Percentiles rank a stretch among this genome's conserved stretches.
Conservation (phyloP, 2,797 vertebrate genomes). For the Vireo griseus region DNA sequence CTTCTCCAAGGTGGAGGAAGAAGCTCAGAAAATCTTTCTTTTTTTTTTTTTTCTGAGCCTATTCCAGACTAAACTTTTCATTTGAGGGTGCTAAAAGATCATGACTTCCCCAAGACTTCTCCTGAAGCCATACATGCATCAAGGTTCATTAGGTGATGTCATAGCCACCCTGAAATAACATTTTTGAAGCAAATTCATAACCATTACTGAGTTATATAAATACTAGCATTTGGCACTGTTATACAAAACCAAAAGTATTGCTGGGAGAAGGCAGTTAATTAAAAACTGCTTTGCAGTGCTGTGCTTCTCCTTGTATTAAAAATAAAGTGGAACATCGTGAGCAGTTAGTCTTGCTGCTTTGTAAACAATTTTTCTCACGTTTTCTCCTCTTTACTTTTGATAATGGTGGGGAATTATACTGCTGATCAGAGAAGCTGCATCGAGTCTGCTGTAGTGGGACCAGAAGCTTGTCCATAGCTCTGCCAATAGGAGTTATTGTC, state of each 20-base stretch:
- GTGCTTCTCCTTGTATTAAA: constrained; percentile 17
- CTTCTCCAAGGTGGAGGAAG: neutral
- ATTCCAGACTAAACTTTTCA: neutral
- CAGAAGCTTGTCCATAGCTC: neutral
- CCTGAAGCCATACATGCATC: neutral
- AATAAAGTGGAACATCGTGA: neutral
- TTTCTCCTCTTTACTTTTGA: neutral
- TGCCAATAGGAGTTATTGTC: neutral
- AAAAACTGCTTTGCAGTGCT: neutral
- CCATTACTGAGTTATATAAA: neutral
- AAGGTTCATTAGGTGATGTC: neutral
- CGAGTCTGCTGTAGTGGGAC: neutral
- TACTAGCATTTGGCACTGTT: neutral
- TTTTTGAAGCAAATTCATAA: neutral
- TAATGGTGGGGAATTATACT: neutral
- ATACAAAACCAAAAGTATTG: neutral
- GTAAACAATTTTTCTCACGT: neutral
- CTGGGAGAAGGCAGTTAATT: constrained; percentile 19
- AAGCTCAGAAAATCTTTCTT: neutral
- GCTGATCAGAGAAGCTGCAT: neutral
- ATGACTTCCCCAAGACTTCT: neutral
- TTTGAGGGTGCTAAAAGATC: neutral
- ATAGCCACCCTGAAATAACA: neutral
- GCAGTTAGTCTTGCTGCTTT: neutral
- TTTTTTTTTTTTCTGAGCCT: neutral